Evolutionary conservation across 1,140 invertebrate species (phyloP).

Genomic region (Drosophila orosa): DNA sequence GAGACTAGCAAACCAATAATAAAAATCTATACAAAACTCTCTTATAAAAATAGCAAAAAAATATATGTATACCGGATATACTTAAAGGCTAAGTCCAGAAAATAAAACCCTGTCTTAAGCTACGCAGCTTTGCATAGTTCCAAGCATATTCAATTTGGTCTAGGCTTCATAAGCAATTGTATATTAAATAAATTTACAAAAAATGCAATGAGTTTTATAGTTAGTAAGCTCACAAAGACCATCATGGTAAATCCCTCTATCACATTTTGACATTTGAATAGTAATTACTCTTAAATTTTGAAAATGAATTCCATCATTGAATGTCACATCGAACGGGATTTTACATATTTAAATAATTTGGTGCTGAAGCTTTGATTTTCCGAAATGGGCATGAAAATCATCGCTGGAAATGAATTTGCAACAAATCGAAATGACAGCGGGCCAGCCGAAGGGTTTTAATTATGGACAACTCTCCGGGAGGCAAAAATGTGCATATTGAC

Average conservation of each 20-base stretch:
- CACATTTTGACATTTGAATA: background rate
- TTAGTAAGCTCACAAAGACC: background rate
- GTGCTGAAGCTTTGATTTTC: conserved; percentile 17
- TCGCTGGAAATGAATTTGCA: conserved; percentile 16
- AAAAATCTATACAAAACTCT: background rate
- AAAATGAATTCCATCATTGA: background rate
- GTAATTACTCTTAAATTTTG: conserved; percentile 13
- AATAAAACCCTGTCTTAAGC: too few species aligned
- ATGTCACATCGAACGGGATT: conserved; percentile 22
- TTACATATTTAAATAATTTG: conserved; percentile 49
- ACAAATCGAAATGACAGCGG: conserved; percentile 43
- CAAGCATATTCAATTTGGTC: too few species aligned
- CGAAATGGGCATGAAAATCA: conserved; percentile 16
- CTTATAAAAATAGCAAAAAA: too few species aligned
- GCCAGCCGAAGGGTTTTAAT: conserved; percentile 36
- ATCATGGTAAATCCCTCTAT: background rate
- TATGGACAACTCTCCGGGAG: conserved; percentile 24
- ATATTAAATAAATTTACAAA: background rate
- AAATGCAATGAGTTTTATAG: background rate
- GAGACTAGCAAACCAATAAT: too few species aligned
- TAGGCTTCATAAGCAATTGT: background rate
- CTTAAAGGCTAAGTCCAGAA: too few species aligned
- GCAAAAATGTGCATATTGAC: conserved; percentile 60
- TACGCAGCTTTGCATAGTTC: too few species aligned
- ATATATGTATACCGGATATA: too few species aligned